These are phyloP conservation scores for Epinephelus moara DNA, from an alignment of 2,113 vertebrate genomes.

Conservation along the genomic window DNA sequence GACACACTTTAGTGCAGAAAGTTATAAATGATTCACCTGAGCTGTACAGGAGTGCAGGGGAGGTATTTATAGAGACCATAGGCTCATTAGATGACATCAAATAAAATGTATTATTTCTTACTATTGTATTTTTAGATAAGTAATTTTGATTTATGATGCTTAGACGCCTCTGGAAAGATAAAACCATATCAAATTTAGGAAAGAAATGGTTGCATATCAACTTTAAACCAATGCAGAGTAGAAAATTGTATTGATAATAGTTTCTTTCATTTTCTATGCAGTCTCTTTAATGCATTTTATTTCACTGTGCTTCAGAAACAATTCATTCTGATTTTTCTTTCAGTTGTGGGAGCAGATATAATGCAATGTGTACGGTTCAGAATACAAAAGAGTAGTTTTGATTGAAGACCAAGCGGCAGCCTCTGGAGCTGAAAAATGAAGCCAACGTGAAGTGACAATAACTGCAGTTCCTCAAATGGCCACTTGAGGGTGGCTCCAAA, in stretches of 20 bases:
- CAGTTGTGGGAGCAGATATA: not conserved
- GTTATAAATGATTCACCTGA: constrained; percentile 3
- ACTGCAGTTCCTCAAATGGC: too few relatives aligned
- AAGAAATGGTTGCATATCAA: not conserved
- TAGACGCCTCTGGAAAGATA: not conserved
- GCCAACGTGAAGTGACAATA: too few relatives aligned
- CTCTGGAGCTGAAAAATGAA: too few relatives aligned
- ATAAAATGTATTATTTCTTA: not conserved
- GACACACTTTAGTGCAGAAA: not conserved
- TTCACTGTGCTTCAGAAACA: not conserved
- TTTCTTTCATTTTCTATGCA: not conserved
- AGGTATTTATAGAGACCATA: not conserved
- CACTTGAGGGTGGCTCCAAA: too few relatives aligned
- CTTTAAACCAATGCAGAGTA: not conserved
- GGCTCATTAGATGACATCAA: not conserved
- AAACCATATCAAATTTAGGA: not conserved
- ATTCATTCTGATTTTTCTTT: not conserved
- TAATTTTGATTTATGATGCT: not conserved
- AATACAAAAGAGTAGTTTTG: not conserved
- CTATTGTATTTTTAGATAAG: not conserved
- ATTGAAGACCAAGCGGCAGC: too few relatives aligned
- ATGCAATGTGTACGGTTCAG: not conserved
- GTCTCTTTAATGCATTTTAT: not conserved
- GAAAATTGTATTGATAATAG: not conserved
- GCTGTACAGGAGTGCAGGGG: not conserved